A percentile compares a stretch with the other conserved stretches of the same genome.
These are phyloP conservation scores for Helarctos malayanus DNA, from an alignment of 2,797 vertebrate species.

Conservation along the genomic window DNA sequence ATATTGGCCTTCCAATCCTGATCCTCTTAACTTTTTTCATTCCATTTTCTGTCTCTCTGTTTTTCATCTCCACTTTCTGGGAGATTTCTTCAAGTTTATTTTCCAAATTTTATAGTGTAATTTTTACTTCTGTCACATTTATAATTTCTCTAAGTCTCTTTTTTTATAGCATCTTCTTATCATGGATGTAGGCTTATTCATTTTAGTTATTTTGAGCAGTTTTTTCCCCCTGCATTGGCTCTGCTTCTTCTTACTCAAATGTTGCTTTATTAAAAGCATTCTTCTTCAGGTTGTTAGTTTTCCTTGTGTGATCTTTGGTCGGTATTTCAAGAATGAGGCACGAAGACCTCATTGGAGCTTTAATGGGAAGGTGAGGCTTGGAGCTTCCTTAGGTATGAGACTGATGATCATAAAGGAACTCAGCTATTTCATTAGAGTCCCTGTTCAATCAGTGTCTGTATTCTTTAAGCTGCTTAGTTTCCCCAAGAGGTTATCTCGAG, in stretches of 20 bases:
- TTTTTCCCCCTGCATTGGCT: background rate
- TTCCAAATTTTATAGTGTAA: background rate
- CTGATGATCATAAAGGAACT: background rate
- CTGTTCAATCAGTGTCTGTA: background rate
- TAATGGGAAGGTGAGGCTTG: background rate
- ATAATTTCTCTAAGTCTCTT: background rate
- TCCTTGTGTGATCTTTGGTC: background rate
- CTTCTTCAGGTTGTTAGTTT: background rate
- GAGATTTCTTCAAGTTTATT: conserved; percentile 4
- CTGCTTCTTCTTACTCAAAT: background rate
- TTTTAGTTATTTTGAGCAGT: conserved; percentile 44
- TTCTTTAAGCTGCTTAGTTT: background rate
- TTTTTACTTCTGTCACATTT: conserved; percentile 41
- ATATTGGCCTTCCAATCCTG: background rate
- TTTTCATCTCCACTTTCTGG: background rate
- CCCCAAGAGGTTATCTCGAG: background rate
- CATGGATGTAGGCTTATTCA: background rate
- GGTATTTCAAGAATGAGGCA: background rate
- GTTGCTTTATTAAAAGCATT: background rate
- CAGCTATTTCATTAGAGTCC: background rate
- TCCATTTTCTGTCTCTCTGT: conserved; percentile 30
- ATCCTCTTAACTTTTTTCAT: conserved; percentile 25
- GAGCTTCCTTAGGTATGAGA: background rate
- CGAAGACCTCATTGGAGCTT: background rate
- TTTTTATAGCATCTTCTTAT: background rate